A percentile compares a stretch with the other conserved stretches of the same genome.
Conservation (phyloP, 1,140 invertebrate species). For the Brachionus angularis region DNA sequence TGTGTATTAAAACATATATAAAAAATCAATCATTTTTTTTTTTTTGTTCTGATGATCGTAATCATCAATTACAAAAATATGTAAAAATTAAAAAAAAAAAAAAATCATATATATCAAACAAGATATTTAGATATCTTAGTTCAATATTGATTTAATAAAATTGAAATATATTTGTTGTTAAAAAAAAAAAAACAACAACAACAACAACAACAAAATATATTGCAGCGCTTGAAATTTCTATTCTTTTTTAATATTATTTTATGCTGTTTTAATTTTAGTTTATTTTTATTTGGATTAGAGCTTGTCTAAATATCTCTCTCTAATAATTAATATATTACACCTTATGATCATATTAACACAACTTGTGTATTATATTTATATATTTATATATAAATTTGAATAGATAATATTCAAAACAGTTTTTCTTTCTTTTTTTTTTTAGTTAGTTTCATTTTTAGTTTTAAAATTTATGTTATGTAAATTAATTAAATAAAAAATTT, state of each 20-base stretch:
- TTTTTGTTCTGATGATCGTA: constrained; percentile 27
- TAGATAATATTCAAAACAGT: too few species aligned
- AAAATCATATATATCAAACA: too few species aligned
- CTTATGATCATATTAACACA: neutral
- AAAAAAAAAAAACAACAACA: too few species aligned
- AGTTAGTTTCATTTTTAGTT: too few species aligned
- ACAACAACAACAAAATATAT: too few species aligned
- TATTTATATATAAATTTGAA: too few species aligned
- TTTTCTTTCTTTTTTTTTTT: too few species aligned
- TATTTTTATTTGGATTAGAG: constrained; percentile 32
- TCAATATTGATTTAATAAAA: constrained; percentile 42
- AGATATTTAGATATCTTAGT: too few species aligned
- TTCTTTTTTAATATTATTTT: neutral
- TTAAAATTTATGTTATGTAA: too few species aligned
- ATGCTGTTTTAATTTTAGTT: constrained; percentile 36
- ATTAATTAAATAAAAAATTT: too few species aligned
- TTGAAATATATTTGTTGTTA: constrained; percentile 15
- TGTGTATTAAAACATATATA: constrained; percentile 41
- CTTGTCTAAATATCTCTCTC: constrained; percentile 35
- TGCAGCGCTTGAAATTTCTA: too few species aligned
- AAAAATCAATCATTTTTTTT: constrained; percentile 34
- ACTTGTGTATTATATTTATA: too few species aligned
- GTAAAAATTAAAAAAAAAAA: constrained; percentile 24
- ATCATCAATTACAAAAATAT: constrained; percentile 43
- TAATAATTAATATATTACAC: neutral